Evolutionary conservation across 2,888 invertebrate genomes (phyloP).

Genomic region (Ellobium chinense): DNA sequence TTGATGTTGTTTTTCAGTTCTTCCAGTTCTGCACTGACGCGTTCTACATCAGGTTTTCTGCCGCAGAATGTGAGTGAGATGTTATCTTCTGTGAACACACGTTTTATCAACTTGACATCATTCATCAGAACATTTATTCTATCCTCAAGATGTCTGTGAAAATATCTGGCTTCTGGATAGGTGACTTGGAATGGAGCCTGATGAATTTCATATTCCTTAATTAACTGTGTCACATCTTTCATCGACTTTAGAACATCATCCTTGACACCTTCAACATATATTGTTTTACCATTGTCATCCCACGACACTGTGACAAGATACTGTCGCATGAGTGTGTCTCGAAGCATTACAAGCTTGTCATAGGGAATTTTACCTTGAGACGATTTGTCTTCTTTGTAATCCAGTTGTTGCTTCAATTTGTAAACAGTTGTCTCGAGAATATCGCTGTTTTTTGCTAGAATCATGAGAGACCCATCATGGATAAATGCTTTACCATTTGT

Average conservation of each 20-base stretch:
- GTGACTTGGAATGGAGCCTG: too few relatives aligned
- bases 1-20: not conserved
- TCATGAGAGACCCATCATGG: too few relatives aligned
- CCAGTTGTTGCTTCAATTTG: not conserved
- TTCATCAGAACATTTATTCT: too few relatives aligned
- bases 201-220: not conserved
- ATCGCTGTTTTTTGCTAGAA: not conserved
- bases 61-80: not conserved
- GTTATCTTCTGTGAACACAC: not conserved
- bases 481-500: too few relatives aligned
- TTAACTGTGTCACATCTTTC: not conserved
- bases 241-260: not conserved
- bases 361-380: not conserved
- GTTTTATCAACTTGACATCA: too few relatives aligned
- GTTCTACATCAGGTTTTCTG: not conserved
- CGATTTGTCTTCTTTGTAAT: not conserved
- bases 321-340: not conserved
- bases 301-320: not conserved
- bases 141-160: too few relatives aligned
- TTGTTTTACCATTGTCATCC: not conserved
- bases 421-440: not conserved
- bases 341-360: not conserved
- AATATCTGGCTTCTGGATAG: not conserved
- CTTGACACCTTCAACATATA: not conserved
- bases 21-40: not conserved